A percentile compares a stretch with the other conserved stretches of the same genome.
Conservation (phyloP, 2,113 vertebrate genomes). For the Cyrtonyx montezumae region DNA sequence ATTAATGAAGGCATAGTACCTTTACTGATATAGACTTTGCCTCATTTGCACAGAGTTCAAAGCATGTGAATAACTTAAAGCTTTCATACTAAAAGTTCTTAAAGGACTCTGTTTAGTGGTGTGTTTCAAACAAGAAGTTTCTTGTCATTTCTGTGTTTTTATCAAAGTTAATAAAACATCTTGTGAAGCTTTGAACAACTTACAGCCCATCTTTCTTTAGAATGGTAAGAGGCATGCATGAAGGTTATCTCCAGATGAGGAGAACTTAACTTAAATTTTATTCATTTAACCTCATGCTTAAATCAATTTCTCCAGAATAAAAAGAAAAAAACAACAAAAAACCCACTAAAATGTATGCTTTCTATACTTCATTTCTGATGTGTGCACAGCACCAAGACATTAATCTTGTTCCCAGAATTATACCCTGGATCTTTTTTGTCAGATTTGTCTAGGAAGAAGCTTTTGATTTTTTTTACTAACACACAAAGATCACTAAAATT, state of each 20-base stretch:
- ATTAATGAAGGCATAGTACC: slow-evolving; percentile 45
- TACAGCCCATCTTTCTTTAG: slow-evolving; percentile 20
- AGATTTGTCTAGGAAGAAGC: background rate
- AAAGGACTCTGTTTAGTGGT: background rate
- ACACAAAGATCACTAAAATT: background rate
- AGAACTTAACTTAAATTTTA: slow-evolving; percentile 15
- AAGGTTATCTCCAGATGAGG: slow-evolving; percentile 7
- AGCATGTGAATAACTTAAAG: slow-evolving; percentile 1
- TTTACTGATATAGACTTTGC: slow-evolving; percentile 11
- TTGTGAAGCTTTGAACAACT: background rate
- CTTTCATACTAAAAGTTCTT: slow-evolving; percentile 10
- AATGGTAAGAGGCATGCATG: background rate
- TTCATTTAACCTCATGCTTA: background rate
- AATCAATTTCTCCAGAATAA: background rate
- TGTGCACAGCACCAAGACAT: background rate
- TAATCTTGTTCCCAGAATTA: background rate
- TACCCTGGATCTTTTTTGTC: background rate
- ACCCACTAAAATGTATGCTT: background rate
- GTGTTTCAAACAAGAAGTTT: slow-evolving; percentile 22
- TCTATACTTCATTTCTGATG: background rate
- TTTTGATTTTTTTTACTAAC: background rate
- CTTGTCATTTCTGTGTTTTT: slow-evolving; percentile 52
- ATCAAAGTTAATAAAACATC: slow-evolving; percentile 59
- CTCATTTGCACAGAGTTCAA: slow-evolving; percentile 55
- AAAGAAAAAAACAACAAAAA: background rate